Base-by-base conservation (phyloP, 2,797 vertebrate species). In the Pelochelys cantorii region DNA sequence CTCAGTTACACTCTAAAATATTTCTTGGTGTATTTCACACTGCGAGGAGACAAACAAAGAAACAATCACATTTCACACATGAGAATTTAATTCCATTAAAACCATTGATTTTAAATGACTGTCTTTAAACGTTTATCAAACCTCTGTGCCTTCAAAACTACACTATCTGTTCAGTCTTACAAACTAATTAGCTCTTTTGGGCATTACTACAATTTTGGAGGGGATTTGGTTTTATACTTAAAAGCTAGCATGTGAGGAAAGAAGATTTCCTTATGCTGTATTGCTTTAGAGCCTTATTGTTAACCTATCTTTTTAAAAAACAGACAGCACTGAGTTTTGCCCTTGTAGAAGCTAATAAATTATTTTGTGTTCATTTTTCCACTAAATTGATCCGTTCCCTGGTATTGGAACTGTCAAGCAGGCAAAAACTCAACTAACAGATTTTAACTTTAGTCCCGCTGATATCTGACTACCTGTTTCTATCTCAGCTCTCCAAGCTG, bases 101-200 rank as follows among this genome's bases (percentile, higher is more conserved):
- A 85, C 27, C 12, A 0, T 1, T 89, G 18, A 79, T 90, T 79
- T 52, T 6, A 34, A 31, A 48, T 27, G 62, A n/a, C 90, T 54
- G 14, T 31, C 88, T 74, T 27, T 17, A 79, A 85, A 86, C 27
- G 84, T 56, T 90, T 11, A 9, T 60, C 81, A 53, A 77, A 81
- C 85, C 86, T 75, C 37, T 9, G 79, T 20, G 84, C 81, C 60
- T 75, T 75, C 90, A n/a, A 4, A 89, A 74, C 83, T 27, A 1
- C 57, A 3, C 84, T 81, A 79, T 90, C 85, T 85, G 83, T 84
- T 59, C 84, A 85, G 84, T 68, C n/a, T 75, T 81, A 37, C 90
- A 34, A 59, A n/a, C 34, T 83, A 83, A 91, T 93, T 87, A 93
- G 60, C 83, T 87, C 83, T 94, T 94, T 93, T 54, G 90, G 87